A percentile compares a stretch with the other conserved stretches of the same genome.
Evolutionary conservation across 2,113 vertebrate species (phyloP).

Genomic region (Peucedramus taeniatus): DNA sequence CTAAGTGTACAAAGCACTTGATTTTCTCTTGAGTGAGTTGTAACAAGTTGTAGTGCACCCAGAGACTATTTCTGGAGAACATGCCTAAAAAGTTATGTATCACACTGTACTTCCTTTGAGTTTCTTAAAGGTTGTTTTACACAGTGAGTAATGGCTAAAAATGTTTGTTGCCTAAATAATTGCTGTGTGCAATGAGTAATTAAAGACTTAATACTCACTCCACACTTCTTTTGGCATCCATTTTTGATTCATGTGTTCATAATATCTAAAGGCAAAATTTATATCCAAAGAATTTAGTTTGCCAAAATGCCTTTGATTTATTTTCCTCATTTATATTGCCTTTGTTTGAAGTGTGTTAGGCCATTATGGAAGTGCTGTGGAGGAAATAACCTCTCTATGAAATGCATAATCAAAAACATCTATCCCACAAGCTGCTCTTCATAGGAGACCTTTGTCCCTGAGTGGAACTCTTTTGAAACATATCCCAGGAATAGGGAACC

Average conservation of each 20-base stretch:
- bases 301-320: slow-evolving; percentile 26
- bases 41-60: background rate
- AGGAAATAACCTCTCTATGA: slow-evolving; percentile 17
- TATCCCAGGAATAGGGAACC: background rate
- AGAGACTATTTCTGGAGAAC: background rate
- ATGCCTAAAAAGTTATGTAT: background rate
- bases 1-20: background rate
- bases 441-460: background rate
- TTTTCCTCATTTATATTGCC: slow-evolving; percentile 36
- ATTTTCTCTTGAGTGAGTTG: background rate
- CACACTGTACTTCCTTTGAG: background rate
- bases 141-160: background rate
- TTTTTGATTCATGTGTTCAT: background rate
- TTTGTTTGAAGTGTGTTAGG: background rate
- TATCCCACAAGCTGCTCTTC: background rate
- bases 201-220: background rate
- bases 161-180: background rate
- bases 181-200: background rate
- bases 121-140: background rate
- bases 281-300: background rate
- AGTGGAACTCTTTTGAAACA: background rate
- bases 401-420: slow-evolving; percentile 24
- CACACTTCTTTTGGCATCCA: background rate
- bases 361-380: background rate
- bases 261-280: slow-evolving; percentile 30